Evolutionary conservation across 2,888 invertebrate genomes (phyloP), one percentile per base, ranked within the genome.

Genomic region (Trissolcus brochymenae): DNA sequence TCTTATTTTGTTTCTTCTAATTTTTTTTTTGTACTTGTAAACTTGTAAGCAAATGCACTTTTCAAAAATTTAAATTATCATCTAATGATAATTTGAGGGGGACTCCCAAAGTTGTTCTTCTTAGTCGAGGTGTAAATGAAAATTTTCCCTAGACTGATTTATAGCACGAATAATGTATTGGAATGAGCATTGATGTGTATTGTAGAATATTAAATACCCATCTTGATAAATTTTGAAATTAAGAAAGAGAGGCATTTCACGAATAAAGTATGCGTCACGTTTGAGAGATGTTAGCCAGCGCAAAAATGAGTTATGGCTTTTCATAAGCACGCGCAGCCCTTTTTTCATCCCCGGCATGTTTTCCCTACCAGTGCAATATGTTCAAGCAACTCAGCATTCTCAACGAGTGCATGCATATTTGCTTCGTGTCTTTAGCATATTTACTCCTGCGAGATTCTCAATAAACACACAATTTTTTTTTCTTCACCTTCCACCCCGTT

Each of bases 241-340:
- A 66, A 74, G 61, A 66, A 67, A 59, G 72, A 35, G 35, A 53
- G 65, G 65, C 60, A 72, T 65, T 72, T 67, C 53, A 56, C 66
- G 61, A 61, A 74, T 74, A 67, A 74, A 74, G 41, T 67, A 59
- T 68, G 67, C 67, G 61, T 74, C 74, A 68, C 72, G 67, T 67
- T 72, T 68, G 72, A 68, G 77, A 72, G 64, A 64, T 53, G 55
- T 73, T 67, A 67, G 72, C 62, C 43, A 54, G 62, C 62, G 64
- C 57, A 60, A 55, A 72, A 72, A 73, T 77, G 77, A 72, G 46
- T 77, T 77, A 77, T 77, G 64, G 60, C 68, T 72, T 77, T 77
- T 77, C 77, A 77, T 77, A 77, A 77, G 75, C 64, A 76, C 70
- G 64, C 53, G 72, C 77, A 67, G 68, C 72, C 72, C 67, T 77